Evolutionary conservation across 2,888 invertebrate species (phyloP).

Genomic region (Noctua comes): DNA sequence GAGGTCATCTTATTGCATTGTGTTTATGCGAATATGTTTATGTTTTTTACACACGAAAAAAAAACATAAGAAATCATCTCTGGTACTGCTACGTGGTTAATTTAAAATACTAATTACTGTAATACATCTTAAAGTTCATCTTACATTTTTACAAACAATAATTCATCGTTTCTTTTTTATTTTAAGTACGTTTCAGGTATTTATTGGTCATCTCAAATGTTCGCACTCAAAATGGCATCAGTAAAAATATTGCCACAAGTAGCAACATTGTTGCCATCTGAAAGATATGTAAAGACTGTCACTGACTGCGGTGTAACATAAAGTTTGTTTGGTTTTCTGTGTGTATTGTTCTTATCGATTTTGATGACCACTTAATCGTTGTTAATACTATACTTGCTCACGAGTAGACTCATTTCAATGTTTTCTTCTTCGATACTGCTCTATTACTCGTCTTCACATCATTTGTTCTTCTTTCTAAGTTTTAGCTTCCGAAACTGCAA

Average conservation of each 20-base stretch:
- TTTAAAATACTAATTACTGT: conserved; percentile 39
- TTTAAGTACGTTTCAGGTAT: conserved; percentile 67
- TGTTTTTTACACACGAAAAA: background rate
- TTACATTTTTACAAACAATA: conserved; percentile 2
- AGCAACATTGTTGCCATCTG: conserved; percentile 39
- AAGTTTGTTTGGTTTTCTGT: background rate
- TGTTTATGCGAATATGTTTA: conserved; percentile 19
- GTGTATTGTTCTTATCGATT: no score
- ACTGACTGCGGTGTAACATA: conserved; percentile 13
- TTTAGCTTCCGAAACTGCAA: no score
- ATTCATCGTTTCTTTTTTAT: conserved; percentile 36
- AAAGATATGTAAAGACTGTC: background rate
- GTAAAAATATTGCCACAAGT: conserved; percentile 25
- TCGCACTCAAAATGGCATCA: conserved; percentile 47
- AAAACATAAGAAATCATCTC: background rate
- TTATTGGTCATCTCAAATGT: conserved; percentile 67
- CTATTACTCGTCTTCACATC: no score
- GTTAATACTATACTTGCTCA: no score
- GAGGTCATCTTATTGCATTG: conserved; percentile 52
- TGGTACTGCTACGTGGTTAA: background rate
- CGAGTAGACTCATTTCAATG: no score
- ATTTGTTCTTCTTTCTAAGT: no score
- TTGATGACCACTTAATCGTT: no score
- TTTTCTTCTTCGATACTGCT: no score
- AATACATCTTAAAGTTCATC: conserved; percentile 24